Conservation (phyloP, 2,113 vertebrate species). For the Solea solea region DNA sequence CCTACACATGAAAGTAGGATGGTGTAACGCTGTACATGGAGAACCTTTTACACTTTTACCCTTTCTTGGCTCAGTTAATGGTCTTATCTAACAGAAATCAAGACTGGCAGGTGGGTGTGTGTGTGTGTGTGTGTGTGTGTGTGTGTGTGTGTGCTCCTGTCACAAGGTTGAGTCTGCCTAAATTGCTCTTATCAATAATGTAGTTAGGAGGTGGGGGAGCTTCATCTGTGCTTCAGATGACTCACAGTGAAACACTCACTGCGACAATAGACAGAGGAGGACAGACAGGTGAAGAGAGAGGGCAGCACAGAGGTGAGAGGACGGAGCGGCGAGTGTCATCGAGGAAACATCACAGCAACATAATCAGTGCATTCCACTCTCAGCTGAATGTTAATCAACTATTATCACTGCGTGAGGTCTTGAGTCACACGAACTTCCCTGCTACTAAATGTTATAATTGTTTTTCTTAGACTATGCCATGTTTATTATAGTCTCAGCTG, state of each 20-base stretch:
- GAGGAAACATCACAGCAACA: not conserved
- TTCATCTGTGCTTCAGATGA: slow-evolving; percentile 53
- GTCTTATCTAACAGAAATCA: slow-evolving; percentile 52
- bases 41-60: slow-evolving; percentile 28
- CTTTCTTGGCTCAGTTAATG: slow-evolving; percentile 43
- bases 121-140: slow-evolving; percentile 9
- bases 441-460: not conserved
- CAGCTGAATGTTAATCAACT: slow-evolving; percentile 20
- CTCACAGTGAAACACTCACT: slow-evolving; percentile 30
- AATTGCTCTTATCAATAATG: slow-evolving; percentile 67
- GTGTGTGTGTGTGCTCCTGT: slow-evolving; percentile 6
- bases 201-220: slow-evolving; percentile 28
- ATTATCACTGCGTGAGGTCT: slow-evolving; percentile 6
- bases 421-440: not conserved
- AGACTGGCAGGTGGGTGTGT: slow-evolving; percentile 20
- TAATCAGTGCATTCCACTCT: slow-evolving; percentile 3
- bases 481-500: not conserved
- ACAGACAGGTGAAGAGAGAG: slow-evolving; percentile 12
- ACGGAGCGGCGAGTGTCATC: not conserved
- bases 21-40: slow-evolving; percentile 8
- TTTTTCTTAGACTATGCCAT: not conserved
- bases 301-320: slow-evolving; percentile 23
- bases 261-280: slow-evolving; percentile 36
- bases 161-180: slow-evolving; percentile 52
- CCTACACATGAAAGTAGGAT: slow-evolving; percentile 4